Evolutionary conservation across 2,113 vertebrate species (phyloP).

Genomic region (Myxocyprinus asiaticus): DNA sequence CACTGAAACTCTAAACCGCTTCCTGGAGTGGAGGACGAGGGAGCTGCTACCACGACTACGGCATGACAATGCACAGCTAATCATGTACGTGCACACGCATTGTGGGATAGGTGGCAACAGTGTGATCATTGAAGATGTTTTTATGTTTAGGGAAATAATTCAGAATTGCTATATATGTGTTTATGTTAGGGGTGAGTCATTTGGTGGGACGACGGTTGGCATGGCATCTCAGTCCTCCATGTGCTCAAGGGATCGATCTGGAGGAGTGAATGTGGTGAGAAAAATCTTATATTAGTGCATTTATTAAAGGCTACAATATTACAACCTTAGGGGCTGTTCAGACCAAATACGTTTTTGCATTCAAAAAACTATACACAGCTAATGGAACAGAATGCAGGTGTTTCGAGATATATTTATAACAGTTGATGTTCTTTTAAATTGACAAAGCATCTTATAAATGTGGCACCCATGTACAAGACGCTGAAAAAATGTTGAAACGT

Average conservation of each 20-base stretch:
- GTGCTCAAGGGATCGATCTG: constrained; percentile 84
- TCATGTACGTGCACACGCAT: constrained; percentile 80
- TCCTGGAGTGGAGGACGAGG: constrained; percentile 84
- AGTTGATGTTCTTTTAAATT: too few relatives aligned
- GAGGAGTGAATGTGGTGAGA: constrained; percentile 90
- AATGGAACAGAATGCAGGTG: too few relatives aligned
- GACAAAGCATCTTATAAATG: too few relatives aligned
- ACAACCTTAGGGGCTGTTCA: too few relatives aligned
- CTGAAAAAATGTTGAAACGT: too few relatives aligned
- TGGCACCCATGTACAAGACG: too few relatives aligned
- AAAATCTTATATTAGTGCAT: too few relatives aligned
- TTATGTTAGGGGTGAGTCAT: constrained; percentile 72
- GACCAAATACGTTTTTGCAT: too few relatives aligned
- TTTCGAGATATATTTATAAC: too few relatives aligned
- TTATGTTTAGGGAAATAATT: not conserved
- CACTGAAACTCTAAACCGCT: constrained; percentile 75
- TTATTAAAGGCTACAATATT: too few relatives aligned
- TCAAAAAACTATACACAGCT: too few relatives aligned
- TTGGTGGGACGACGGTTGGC: constrained; percentile 83
- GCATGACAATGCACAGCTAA: constrained; percentile 91
- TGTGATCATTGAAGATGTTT: not conserved
- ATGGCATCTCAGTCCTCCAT: constrained; percentile 87
- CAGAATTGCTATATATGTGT: not conserved
- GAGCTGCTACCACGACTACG: constrained; percentile 81
- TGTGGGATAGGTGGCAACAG: not conserved